Conservation (phyloP, 2,888 invertebrate genomes). For the Blomia tropicalis region DNA sequence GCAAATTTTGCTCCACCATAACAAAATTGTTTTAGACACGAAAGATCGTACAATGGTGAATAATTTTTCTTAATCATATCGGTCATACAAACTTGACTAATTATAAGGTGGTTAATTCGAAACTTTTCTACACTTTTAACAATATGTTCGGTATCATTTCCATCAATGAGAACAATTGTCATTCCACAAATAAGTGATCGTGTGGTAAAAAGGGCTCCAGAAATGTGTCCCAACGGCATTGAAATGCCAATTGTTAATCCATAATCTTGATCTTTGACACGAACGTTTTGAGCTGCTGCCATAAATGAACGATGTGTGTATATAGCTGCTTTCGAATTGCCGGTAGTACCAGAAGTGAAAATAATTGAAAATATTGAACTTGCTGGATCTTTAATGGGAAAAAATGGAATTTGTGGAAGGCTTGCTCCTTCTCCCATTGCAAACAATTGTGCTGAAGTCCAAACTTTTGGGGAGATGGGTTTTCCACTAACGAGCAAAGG, state of each 20-base stretch:
- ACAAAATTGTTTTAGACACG: not conserved
- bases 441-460: not conserved
- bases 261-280: not conserved
- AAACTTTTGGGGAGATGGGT: not conserved
- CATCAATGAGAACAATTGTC: not conserved
- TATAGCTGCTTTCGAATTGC: not conserved
- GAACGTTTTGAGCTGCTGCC: not conserved
- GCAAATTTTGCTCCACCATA: not conserved
- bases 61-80: not conserved
- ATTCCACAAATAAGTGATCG: not conserved
- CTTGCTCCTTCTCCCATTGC: not conserved
- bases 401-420: not conserved
- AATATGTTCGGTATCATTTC: not conserved
- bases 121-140: not conserved
- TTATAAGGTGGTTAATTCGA: not conserved
- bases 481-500: not conserved
- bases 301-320: not conserved
- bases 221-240: constrained; percentile 9
- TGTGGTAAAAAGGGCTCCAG: not conserved
- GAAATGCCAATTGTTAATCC: not conserved
- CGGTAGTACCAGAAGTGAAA: constrained; percentile 11
- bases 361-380: not conserved
- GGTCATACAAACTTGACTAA: not conserved
- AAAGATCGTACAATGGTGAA: not conserved
- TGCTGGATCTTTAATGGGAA: not conserved